A percentile compares a stretch with the other conserved stretches of the same genome.
These are phyloP conservation scores for Tachysurus fulvidraco DNA, from an alignment of 2,113 vertebrate species.

Conservation along the genomic window DNA sequence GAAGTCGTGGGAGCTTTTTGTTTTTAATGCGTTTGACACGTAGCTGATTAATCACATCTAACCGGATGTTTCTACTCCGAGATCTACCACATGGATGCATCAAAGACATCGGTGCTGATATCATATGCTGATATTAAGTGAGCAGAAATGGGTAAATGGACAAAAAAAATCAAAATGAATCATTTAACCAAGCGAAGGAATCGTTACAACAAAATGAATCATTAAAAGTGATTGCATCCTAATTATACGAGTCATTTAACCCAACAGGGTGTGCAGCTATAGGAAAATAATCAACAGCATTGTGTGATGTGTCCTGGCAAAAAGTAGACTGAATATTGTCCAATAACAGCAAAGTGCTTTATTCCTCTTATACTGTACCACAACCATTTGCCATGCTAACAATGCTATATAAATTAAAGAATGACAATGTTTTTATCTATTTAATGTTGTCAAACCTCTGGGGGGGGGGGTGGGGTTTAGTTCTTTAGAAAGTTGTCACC, in stretches of 20 bases:
- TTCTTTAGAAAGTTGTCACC: background rate
- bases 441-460: background rate
- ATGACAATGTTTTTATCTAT: background rate
- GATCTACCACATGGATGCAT: background rate
- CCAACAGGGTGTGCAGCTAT: background rate
- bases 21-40: slow-evolving; percentile 24
- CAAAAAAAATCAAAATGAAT: background rate
- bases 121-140: background rate
- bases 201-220: background rate
- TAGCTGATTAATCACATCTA: slow-evolving; percentile 40
- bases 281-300: background rate
- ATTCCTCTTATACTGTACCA: background rate
- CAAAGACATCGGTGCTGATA: background rate
- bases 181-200: background rate
- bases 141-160: background rate
- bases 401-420: background rate
- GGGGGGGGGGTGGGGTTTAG: too few species aligned
- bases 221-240: background rate
- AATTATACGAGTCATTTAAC: background rate
- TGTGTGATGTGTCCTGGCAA: background rate
- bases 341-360: background rate
- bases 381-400: background rate
- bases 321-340: background rate
- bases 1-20: background rate
- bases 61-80: slow-evolving; percentile 2